Percentiles rank a stretch among this genome's conserved stretches.
Conservation (phyloP, 2,888 invertebrate species). For the Taphrorychus bicolor region DNA sequence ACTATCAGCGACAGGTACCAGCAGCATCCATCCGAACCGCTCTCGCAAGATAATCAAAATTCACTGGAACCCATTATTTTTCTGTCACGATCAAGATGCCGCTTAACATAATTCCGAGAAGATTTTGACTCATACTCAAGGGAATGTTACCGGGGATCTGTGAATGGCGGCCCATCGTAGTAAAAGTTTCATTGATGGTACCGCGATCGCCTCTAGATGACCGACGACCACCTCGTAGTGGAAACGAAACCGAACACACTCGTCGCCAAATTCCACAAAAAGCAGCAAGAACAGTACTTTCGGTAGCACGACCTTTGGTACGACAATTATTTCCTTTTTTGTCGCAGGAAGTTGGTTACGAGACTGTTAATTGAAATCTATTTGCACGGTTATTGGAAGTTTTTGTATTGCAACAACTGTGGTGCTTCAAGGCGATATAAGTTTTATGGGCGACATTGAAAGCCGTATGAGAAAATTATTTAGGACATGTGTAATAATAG, state of each 20-base stretch:
- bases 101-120: conserved; percentile 20
- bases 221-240: background rate
- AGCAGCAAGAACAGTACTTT: background rate
- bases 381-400: conserved; percentile 2
- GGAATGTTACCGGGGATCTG: conserved; percentile 12
- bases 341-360: conserved; percentile 1
- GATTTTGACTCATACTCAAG: conserved; percentile 25
- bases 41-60: background rate
- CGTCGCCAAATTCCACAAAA: background rate
- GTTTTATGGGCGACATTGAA: background rate
- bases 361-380: conserved; percentile 10
- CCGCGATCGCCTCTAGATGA: background rate
- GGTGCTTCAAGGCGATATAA: background rate
- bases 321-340: conserved; percentile 12
- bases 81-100: conserved; percentile 14
- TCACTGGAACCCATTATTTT: conserved; percentile 33
- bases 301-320: conserved; percentile 6
- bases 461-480: background rate
- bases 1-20: background rate
- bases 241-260: background rate
- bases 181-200: conserved; percentile 14
- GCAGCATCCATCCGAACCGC: conserved; percentile 1
- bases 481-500: background rate
- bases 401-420: background rate
- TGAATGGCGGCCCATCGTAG: conserved; percentile 13